A percentile compares a stretch with the other conserved stretches of the same genome.
These are phyloP conservation scores for Laupala kohalensis DNA, from an alignment of 1,140 invertebrate genomes.

Conservation along the genomic window DNA sequence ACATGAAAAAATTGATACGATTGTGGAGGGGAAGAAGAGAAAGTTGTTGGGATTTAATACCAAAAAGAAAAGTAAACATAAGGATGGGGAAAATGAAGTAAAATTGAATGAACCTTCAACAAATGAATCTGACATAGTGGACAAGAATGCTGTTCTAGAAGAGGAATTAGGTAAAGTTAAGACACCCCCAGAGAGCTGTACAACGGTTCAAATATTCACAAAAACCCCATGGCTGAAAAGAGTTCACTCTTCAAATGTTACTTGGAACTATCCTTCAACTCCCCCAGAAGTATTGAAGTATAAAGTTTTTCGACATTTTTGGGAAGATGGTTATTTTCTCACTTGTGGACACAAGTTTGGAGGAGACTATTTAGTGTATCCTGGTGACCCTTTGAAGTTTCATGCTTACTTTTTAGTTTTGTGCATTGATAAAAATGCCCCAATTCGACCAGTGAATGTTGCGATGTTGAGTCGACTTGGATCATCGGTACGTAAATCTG, in stretches of 20 bases:
- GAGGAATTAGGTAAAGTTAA: conserved; percentile 46
- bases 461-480: conserved; percentile 36
- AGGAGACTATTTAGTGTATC: conserved; percentile 19
- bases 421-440: conserved; percentile 28
- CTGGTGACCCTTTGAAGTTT: conserved; percentile 40
- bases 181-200: conserved; percentile 31
- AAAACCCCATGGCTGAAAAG: conserved; percentile 14
- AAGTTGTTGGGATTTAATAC: conserved; percentile 35
- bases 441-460: conserved; percentile 30
- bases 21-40: conserved; percentile 48
- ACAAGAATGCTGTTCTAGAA: conserved; percentile 39
- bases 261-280: neutral
- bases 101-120: conserved; percentile 20
- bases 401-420: conserved; percentile 45
- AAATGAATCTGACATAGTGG: conserved; percentile 7
- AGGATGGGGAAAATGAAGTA: conserved; percentile 22
- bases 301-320: neutral
- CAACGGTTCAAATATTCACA: conserved; percentile 38
- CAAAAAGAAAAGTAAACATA: conserved; percentile 25
- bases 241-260: neutral
- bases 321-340: neutral
- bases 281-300: neutral
- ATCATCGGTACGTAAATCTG: conserved; percentile 32
- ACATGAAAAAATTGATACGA: conserved; percentile 38
- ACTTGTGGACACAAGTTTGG: neutral